phyloP scores from a whole-genome alignment of 2,113 vertebrate genomes.

The Synchiropus splendidus region DNA sequence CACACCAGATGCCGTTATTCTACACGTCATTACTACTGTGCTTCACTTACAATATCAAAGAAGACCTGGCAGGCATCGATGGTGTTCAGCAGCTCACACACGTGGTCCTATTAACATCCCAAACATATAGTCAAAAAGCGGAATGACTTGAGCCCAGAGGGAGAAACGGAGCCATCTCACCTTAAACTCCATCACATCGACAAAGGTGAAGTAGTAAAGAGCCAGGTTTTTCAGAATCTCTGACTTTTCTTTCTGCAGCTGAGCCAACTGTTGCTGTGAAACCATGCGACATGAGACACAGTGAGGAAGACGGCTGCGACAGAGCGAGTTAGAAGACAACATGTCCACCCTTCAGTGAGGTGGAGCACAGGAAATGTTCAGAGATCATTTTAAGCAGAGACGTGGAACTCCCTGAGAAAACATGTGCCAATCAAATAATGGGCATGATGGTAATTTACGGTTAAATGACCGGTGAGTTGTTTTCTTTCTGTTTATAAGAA shows the following conservation, averaged over 20 bases:
- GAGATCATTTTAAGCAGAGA: too few species aligned
- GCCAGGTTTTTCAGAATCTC: constrained; percentile 98
- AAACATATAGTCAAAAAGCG: not conserved
- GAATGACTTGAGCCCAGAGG: too few species aligned
- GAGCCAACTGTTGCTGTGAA: constrained; percentile 97
- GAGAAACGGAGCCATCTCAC: constrained; percentile 45
- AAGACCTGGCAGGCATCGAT: constrained; percentile 97
- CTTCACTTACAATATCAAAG: constrained; percentile 93
- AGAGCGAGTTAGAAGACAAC: too few species aligned
- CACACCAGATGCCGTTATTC: too few species aligned
- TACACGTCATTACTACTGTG: not conserved
- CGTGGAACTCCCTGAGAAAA: too few species aligned
- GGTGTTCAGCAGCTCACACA: constrained; percentile 96
- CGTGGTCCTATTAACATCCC: constrained; percentile 75
- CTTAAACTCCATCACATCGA: constrained; percentile 99
- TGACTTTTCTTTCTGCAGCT: constrained; percentile 97
- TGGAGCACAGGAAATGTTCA: too few species aligned
- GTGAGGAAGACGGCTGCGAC: too few species aligned
- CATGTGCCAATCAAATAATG: too few species aligned
- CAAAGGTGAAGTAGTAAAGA: constrained; percentile 97
- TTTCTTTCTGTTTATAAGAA: too few species aligned
- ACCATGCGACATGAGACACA: constrained; percentile 23
- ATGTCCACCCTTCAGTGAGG: too few species aligned
- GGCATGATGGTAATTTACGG: too few species aligned
- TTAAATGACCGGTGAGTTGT: too few species aligned